A percentile compares a stretch with the other conserved stretches of the same genome.
phyloP scores from a whole-genome alignment of 1,140 invertebrate species.

The Paraescarpia echinospica region DNA sequence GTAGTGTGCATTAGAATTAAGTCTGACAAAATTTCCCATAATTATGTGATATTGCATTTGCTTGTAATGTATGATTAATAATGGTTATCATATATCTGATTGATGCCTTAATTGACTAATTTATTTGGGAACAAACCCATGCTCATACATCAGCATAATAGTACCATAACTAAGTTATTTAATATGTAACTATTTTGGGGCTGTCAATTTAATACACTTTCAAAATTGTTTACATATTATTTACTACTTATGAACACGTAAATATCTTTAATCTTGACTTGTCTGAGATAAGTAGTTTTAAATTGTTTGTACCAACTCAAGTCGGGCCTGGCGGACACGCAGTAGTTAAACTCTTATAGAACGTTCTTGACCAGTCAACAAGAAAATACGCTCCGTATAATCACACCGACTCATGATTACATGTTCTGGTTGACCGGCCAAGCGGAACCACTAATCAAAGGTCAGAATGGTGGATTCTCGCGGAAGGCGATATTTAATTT shows the following conservation, averaged over 20 bases:
- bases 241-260: not conserved
- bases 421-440: not conserved
- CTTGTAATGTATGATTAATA: no score
- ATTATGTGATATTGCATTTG: no score
- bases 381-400: not conserved
- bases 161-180: not conserved
- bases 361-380: not conserved
- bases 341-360: not conserved
- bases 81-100: not conserved
- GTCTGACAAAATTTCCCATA: no score
- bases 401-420: not conserved
- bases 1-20: no score
- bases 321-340: not conserved
- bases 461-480: not conserved
- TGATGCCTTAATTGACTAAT: not conserved
- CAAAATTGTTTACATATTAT: not conserved
- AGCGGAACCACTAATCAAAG: not conserved
- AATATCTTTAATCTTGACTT: not conserved
- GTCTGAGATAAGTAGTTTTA: not conserved
- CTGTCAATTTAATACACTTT: not conserved
- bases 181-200: not conserved
- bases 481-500: not conserved
- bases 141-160: not conserved
- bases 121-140: not conserved
- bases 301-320: not conserved